Conservation (phyloP, 2,888 invertebrate genomes). For the Entomobrya proxima region DNA sequence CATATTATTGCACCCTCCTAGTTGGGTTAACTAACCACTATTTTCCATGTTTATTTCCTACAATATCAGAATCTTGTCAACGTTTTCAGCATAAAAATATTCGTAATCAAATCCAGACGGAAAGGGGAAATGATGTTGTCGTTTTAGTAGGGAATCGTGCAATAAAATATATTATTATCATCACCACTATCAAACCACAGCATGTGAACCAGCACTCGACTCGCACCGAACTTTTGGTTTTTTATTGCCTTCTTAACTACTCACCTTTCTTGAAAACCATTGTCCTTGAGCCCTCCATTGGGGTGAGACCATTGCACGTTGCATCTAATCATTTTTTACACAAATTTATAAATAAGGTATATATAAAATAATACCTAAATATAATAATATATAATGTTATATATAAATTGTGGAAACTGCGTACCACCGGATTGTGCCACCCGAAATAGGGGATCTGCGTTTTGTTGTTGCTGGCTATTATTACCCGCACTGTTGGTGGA, state of each 20-base stretch:
- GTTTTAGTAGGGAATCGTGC: neutral
- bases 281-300: slow-evolving; percentile 90
- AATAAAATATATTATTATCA: slow-evolving; percentile 24
- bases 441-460: slow-evolving; percentile 77
- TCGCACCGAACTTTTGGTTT: neutral
- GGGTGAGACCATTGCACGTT: slow-evolving; percentile 88
- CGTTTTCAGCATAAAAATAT: neutral
- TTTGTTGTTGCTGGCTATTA: slow-evolving; percentile 45
- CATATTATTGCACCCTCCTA: slow-evolving; percentile 17
- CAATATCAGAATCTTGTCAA: neutral
- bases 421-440: slow-evolving; percentile 95
- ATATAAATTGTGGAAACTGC: too few species aligned
- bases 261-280: slow-evolving; percentile 88
- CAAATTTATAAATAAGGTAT: too few species aligned
- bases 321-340: too few species aligned
- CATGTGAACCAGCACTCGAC: slow-evolving; percentile 20
- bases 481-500: slow-evolving; percentile 76
- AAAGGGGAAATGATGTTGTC: neutral
- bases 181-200: neutral
- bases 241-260: slow-evolving; percentile 70
- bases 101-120: slow-evolving; percentile 26
- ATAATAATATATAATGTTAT: too few species aligned
- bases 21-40: slow-evolving; percentile 18
- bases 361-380: too few species aligned
- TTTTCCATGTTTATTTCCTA: too few species aligned